Evolutionary conservation across 2,113 vertebrate genomes (phyloP).

Genomic region (Lepisosteus oculatus): DNA sequence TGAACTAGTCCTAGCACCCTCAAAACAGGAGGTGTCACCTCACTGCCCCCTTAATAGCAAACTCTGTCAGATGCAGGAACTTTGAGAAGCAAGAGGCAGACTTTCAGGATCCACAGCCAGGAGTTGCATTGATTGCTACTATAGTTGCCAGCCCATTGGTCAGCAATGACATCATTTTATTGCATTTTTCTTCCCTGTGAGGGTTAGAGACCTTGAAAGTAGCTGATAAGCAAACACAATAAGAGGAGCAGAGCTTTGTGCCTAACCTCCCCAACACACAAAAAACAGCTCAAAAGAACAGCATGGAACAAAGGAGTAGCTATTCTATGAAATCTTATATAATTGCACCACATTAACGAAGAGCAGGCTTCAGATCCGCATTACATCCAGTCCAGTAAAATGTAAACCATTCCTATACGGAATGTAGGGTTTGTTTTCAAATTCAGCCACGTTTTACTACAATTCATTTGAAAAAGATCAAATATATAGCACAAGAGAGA

Average conservation of each 20-base stretch:
- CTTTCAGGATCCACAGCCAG: fast-evolving
- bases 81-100: not conserved
- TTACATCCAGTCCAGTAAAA: slow-evolving; percentile 8
- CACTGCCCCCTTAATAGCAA: no score
- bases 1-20: no score
- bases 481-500: no score
- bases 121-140: not conserved
- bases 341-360: slow-evolving; percentile 16
- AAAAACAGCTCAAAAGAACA: slow-evolving; percentile 7
- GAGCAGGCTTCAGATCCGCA: slow-evolving; percentile 1
- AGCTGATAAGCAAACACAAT: slow-evolving; percentile 17
- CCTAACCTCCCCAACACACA: not conserved
- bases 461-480: no score
- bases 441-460: no score
- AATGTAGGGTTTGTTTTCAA: no score
- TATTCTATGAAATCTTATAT: not conserved
- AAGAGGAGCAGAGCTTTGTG: not conserved
- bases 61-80: not conserved
- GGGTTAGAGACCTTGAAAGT: slow-evolving; percentile 6
- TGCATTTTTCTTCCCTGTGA: slow-evolving; percentile 5
- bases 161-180: slow-evolving; percentile 10
- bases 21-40: no score
- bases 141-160: not conserved
- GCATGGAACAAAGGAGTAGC: slow-evolving; percentile 7
- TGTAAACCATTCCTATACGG: not conserved